These are phyloP conservation scores for Matsumurasca onukii DNA, from an alignment of 1,140 invertebrate species.

Conservation along the genomic window DNA sequence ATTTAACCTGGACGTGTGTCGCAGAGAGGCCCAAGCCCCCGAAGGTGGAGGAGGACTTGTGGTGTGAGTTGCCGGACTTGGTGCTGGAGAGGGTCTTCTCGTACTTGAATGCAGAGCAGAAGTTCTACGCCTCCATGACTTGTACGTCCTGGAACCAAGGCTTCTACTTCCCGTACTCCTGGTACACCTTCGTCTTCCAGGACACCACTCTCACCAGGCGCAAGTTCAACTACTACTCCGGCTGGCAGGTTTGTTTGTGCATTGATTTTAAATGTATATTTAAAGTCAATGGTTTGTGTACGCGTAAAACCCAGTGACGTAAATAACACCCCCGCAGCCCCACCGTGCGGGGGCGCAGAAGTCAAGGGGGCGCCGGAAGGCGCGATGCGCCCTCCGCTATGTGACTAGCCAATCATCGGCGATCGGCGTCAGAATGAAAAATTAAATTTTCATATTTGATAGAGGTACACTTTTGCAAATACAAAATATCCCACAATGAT, in stretches of 20 bases:
- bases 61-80: constrained; percentile 73
- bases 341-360: no score
- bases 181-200: constrained; percentile 69
- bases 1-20: no score
- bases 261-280: no score
- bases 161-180: constrained; percentile 73
- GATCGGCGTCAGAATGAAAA: no score
- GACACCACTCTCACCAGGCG: constrained; percentile 72
- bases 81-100: constrained; percentile 76
- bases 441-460: no score
- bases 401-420: no score
- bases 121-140: constrained; percentile 72
- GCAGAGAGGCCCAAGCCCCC: constrained; percentile 7
- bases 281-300: no score
- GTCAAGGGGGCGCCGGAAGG: no score
- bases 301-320: not conserved
- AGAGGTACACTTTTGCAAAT: no score
- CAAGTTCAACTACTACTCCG: constrained; percentile 80
- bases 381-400: no score
- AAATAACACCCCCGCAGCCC: not conserved
- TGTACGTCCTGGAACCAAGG: constrained; percentile 67
- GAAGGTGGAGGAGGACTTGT: constrained; percentile 45
- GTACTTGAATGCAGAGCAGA: constrained; percentile 64
- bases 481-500: no score
- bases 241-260: constrained; percentile 63